Evolutionary conservation across 1,140 invertebrate genomes (phyloP), one percentile per base, ranked within the genome.

Genomic region (Chlorops oryzae): DNA sequence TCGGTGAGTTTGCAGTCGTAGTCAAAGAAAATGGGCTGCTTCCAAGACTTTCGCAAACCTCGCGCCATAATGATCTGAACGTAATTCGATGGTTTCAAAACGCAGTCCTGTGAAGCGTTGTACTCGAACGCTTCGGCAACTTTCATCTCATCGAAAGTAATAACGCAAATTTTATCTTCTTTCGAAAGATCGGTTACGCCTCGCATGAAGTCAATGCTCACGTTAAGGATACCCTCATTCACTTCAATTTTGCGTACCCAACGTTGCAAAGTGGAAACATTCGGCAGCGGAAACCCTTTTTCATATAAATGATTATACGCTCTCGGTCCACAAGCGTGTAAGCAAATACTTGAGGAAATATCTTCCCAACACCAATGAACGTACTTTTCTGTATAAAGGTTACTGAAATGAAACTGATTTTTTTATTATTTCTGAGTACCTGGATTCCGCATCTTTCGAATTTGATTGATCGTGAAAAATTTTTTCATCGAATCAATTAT

Each of bases 1-100:
- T n/a, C n/a, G n/a, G n/a, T n/a, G 51, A 74, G 60, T n/a, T 35
- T 2, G 10, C 39, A 49, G 37, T 73, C 62, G 57, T 58, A 73
- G 38, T 57, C 53, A 17, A 34, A 52, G 25, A 24, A 58, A 6
- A 58, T 35, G 1, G 54, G 54, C 17, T 56, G 56, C 13, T 54
- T 58, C 54, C 54, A 58, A 1, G 32, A 48, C 17, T 43, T 50
- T 15, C 51, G 56, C 5, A 58, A 42, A 3, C 54, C 48, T n/a
- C 51, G 51, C 15, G 40, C 45, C 12, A 55, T 50, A 5, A 43
- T 42, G 17, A 56, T 24, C 32, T 51, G 44, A 1, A 54, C 54
- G 13, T 34, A 48, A 15, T 50, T 56, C 9, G 2, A 40, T 35
- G 50, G 43, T n/a, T 49, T 32, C 18, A 13, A 17, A 24, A 27